Evolutionary conservation across 2,797 vertebrate genomes (phyloP).

Genomic region (Sebastes hopkinsi): DNA sequence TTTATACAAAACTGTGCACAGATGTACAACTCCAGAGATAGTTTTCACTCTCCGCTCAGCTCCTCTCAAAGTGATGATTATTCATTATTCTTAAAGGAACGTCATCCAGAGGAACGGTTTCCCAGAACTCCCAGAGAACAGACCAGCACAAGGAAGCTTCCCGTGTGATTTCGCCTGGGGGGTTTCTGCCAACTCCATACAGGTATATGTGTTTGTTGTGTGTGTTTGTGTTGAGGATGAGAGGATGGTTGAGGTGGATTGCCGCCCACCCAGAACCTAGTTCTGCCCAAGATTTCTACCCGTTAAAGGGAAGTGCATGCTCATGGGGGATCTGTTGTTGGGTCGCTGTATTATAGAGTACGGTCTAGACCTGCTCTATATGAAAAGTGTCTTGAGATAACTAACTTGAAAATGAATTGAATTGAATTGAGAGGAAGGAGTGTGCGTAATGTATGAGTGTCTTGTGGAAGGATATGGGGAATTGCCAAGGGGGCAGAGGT

Average conservation of each 20-base stretch:
- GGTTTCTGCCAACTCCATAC: slow-evolving; percentile 90
- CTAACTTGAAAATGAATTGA: neutral
- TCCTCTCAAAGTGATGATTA: neutral
- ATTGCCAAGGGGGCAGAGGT: neutral
- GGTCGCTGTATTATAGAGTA: too few species aligned
- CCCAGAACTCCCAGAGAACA: slow-evolving; percentile 90
- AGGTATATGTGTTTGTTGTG: slow-evolving; percentile 79
- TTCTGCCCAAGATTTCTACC: too few species aligned
- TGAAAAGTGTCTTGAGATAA: too few species aligned
- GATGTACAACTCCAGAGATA: neutral
- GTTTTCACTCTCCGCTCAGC: neutral
- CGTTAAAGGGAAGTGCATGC: too few species aligned
- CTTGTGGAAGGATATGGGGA: neutral
- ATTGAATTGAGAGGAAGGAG: neutral
- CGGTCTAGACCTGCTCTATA: too few species aligned
- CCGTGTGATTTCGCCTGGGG: slow-evolving; percentile 96
- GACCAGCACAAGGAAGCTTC: slow-evolving; percentile 87
- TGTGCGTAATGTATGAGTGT: neutral
- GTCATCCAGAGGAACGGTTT: slow-evolving; percentile 95
- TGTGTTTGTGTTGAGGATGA: neutral
- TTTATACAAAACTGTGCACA: neutral
- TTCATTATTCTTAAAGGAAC: slow-evolving; percentile 72
- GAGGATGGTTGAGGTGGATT: accelerated
- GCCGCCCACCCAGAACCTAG: too few species aligned
- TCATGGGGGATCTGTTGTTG: too few species aligned